Evolutionary conservation across 2,888 invertebrate genomes (phyloP).

Genomic region (Gasteruption jaculator): DNA sequence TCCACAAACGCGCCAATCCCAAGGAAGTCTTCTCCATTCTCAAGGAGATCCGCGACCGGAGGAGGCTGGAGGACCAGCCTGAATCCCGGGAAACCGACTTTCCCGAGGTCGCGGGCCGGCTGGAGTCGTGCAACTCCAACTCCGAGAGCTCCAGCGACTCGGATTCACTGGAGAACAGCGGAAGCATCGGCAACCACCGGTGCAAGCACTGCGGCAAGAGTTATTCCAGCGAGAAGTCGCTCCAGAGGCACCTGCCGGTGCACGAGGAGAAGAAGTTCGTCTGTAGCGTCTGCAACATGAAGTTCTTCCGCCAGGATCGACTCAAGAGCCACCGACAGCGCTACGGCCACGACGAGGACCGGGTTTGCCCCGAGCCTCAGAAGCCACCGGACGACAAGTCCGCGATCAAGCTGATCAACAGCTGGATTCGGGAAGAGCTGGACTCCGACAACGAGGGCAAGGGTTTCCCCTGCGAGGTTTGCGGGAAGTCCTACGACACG

Average conservation of each 20-base stretch:
- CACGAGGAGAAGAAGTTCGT: conserved; percentile 30
- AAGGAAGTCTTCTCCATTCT: conserved; percentile 38
- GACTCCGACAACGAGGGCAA: conserved; percentile 38
- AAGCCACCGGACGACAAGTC: conserved; percentile 35
- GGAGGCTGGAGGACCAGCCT: conserved; percentile 26
- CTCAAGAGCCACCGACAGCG: conserved; percentile 32
- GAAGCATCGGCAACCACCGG: conserved; percentile 17
- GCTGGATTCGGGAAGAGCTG: conserved; percentile 39
- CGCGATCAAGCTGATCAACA: conserved; percentile 39
- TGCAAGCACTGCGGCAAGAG: conserved; percentile 28
- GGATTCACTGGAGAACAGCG: conserved; percentile 14
- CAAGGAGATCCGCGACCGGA: conserved; percentile 37
- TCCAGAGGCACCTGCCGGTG: conserved; percentile 27
- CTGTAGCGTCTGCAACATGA: conserved; percentile 36
- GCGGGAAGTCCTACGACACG: conserved; percentile 39
- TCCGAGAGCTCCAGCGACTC: conserved; percentile 14
- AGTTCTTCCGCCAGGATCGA: conserved; percentile 32
- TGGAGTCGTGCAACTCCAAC: conserved; percentile 16
- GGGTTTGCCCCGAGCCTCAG: conserved; percentile 22
- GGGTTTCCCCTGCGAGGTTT: conserved; percentile 35
- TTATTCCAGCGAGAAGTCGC: conserved; percentile 24
- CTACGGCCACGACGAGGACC: conserved; percentile 28
- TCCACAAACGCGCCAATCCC: conserved; percentile 39
- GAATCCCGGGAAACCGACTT: conserved; percentile 5
- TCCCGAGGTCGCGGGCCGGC: not conserved